These are phyloP conservation scores for Cyclina sinensis DNA, from an alignment of 1,140 invertebrate genomes.

Conservation along the genomic window DNA sequence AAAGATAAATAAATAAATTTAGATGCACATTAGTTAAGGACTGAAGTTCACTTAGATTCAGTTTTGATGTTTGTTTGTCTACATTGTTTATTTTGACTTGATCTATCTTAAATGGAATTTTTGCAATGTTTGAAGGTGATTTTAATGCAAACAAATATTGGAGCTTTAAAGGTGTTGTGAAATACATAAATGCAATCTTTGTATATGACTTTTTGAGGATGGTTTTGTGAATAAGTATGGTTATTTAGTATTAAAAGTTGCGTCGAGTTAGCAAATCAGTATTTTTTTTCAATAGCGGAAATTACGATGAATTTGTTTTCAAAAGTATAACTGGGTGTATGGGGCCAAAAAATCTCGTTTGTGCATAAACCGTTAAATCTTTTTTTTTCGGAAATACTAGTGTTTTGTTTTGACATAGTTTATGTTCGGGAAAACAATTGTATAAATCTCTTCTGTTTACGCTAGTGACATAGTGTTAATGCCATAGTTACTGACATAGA, in stretches of 20 bases:
- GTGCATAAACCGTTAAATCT: too few relatives aligned
- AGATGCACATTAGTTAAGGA: background rate
- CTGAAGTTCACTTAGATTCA: background rate
- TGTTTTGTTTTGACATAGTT: constrained; percentile 9
- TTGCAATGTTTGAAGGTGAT: background rate
- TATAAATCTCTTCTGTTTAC: background rate
- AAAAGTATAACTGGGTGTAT: too few relatives aligned
- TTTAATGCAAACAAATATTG: background rate
- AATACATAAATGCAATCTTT: too few relatives aligned
- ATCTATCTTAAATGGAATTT: constrained; percentile 1
- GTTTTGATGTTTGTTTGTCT: too few relatives aligned
- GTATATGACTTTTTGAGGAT: too few relatives aligned
- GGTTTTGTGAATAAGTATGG: too few relatives aligned
- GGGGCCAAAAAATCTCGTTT: too few relatives aligned
- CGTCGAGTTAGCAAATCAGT: too few relatives aligned
- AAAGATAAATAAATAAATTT: background rate
- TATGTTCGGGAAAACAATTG: background rate
- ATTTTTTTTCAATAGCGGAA: too few relatives aligned
- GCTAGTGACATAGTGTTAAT: constrained; percentile 6
- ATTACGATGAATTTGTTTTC: too few relatives aligned
- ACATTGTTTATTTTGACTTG: background rate
- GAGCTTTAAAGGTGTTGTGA: too few relatives aligned
- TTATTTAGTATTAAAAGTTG: too few relatives aligned
- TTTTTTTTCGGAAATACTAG: background rate
- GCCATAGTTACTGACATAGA: background rate